These are phyloP conservation scores for Dryas iulia DNA, from an alignment of 1,140 invertebrate species.

Conservation along the genomic window DNA sequence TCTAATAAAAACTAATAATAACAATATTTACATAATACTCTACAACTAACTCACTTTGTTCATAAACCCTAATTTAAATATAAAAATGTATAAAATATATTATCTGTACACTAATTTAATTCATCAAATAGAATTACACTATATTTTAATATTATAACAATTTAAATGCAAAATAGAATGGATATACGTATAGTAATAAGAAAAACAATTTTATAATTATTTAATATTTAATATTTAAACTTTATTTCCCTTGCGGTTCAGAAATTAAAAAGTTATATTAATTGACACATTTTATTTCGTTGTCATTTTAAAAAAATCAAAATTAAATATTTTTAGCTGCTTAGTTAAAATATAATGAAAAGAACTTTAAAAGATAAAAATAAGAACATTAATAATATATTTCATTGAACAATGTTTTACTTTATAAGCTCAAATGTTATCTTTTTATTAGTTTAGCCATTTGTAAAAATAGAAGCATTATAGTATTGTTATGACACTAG, in stretches of 20 bases:
- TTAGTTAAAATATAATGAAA: background rate
- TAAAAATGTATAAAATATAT: slow-evolving; percentile 7
- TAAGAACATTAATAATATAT: background rate
- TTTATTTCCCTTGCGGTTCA: background rate
- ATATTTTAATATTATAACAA: background rate
- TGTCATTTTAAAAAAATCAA: background rate
- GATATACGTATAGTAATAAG: background rate
- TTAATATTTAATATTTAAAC: background rate
- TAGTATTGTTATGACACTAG: background rate
- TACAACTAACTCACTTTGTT: slow-evolving; percentile 3
- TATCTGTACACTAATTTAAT: slow-evolving; percentile 2
- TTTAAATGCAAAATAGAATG: background rate
- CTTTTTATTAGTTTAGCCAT: background rate
- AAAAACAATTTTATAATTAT: background rate
- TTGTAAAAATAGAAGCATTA: background rate
- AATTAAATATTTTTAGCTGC: background rate
- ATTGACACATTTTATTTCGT: background rate
- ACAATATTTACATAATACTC: background rate
- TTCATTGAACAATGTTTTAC: background rate
- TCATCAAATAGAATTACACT: background rate
- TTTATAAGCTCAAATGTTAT: background rate
- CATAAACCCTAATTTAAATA: background rate
- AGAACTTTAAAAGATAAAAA: background rate
- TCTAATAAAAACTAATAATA: background rate
- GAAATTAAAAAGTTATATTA: background rate